Conservation (phyloP, 2,888 invertebrate genomes). For the Anthophora plumipes region DNA sequence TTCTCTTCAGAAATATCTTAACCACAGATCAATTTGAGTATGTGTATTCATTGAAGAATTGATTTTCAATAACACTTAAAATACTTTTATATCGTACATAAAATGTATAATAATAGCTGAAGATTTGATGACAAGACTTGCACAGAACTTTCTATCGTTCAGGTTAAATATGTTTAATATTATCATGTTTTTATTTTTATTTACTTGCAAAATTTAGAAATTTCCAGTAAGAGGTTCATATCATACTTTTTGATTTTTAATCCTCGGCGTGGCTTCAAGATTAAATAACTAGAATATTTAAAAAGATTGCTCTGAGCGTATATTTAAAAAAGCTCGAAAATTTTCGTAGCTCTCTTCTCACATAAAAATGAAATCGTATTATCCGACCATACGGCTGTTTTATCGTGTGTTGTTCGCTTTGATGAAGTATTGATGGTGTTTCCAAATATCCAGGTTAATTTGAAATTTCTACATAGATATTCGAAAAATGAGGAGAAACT, state of each 20-base stretch:
- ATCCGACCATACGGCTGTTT: not conserved
- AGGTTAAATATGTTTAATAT: not conserved
- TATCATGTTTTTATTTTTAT: not conserved
- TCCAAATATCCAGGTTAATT: slow-evolving; percentile 1
- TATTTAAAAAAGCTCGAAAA: not conserved
- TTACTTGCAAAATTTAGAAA: too few species aligned
- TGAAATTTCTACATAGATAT: not conserved
- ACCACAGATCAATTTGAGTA: too few species aligned
- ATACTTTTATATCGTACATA: too few species aligned
- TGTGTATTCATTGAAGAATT: too few species aligned
- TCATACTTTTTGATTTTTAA: not conserved
- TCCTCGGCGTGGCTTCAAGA: not conserved
- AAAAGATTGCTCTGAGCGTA: not conserved
- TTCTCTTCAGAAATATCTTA: too few species aligned
- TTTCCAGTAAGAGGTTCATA: too few species aligned
- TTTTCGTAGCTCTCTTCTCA: not conserved
- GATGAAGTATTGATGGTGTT: slow-evolving; percentile 4
- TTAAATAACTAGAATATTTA: not conserved
- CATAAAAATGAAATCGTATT: not conserved
- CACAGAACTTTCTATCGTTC: too few species aligned
- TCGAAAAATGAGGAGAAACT: not conserved
- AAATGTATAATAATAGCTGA: too few species aligned
- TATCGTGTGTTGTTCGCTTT: slow-evolving; percentile 5
- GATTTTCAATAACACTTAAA: too few species aligned
- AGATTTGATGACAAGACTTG: too few species aligned